These are phyloP conservation scores for Sterrhoptilus dennistouni DNA, from an alignment of 2,113 vertebrate species.

Conservation along the genomic window DNA sequence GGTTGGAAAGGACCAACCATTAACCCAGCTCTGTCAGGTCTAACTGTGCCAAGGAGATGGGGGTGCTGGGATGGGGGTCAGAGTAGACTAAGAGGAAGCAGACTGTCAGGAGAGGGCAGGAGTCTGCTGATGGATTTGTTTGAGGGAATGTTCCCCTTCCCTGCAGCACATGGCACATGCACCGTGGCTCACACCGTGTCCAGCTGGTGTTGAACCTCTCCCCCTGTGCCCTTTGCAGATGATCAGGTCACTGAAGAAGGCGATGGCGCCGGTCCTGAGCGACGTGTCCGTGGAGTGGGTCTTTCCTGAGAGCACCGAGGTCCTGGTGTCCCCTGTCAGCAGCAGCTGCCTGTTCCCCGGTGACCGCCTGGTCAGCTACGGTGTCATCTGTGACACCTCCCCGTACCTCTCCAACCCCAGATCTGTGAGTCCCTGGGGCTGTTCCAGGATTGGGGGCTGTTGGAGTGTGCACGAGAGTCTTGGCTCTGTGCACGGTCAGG, in stretches of 20 bases:
- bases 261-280: constrained; percentile 87
- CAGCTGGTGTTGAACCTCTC: background rate
- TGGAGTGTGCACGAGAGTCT: accelerated
- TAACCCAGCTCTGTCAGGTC: background rate
- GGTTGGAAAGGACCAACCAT: background rate
- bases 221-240: constrained; percentile 73
- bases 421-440: constrained; percentile 76
- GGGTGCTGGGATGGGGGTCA: background rate
- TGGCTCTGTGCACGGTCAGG: accelerated
- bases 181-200: accelerated
- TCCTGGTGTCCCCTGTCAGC: constrained; percentile 86
- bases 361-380: constrained; percentile 86
- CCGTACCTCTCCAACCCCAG: constrained; percentile 81
- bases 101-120: background rate
- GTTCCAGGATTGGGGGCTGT: accelerated
- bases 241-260: constrained; percentile 91
- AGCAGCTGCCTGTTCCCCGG: constrained; percentile 90
- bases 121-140: background rate
- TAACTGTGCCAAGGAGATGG: background rate
- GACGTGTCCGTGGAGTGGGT: constrained; percentile 93
- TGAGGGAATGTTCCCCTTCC: background rate
- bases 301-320: constrained; percentile 90
- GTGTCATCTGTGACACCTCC: constrained; percentile 86
- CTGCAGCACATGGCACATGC: accelerated
- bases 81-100: background rate